phyloP scores from a whole-genome alignment of 2,113 vertebrate genomes.

The Pandion haliaetus region DNA sequence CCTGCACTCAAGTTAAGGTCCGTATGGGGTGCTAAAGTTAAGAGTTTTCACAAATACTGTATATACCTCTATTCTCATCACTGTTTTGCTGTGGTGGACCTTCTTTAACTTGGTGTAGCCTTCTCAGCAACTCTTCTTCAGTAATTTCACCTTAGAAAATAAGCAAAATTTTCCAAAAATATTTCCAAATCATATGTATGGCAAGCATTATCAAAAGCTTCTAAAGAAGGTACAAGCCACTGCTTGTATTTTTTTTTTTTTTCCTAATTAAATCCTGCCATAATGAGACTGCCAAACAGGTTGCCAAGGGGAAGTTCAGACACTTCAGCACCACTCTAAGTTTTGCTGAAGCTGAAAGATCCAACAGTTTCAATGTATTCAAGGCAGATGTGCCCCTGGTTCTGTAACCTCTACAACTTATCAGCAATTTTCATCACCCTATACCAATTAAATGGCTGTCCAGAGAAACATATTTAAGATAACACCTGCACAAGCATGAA shows the following conservation, averaged over 20 bases:
- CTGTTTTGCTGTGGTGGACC: constrained; percentile 83
- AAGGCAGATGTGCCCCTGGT: not conserved
- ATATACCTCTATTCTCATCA: constrained; percentile 87
- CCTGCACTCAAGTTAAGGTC: constrained; percentile 63
- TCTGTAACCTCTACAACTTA: not conserved
- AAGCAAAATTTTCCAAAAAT: constrained; percentile 68
- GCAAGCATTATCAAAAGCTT: constrained; percentile 45
- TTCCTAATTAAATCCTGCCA: not conserved
- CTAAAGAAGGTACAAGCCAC: constrained; percentile 48
- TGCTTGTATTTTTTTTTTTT: not conserved
- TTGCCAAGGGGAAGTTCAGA: not conserved
- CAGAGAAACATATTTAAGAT: not conserved
- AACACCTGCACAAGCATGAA: not conserved
- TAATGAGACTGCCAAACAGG: not conserved
- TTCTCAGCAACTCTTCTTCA: constrained; percentile 91
- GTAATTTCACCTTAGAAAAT: constrained; percentile 91
- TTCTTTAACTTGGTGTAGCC: constrained; percentile 96
- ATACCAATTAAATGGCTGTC: not conserved
- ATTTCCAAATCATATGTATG: constrained; percentile 60
- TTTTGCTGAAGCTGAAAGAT: not conserved
- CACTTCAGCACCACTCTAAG: not conserved
- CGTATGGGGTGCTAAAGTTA: constrained; percentile 55
- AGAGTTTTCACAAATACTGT: constrained; percentile 51
- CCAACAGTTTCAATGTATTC: not conserved
- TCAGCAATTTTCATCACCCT: not conserved